Conservation (phyloP, 2,113 vertebrate genomes). For the Meles meles region DNA sequence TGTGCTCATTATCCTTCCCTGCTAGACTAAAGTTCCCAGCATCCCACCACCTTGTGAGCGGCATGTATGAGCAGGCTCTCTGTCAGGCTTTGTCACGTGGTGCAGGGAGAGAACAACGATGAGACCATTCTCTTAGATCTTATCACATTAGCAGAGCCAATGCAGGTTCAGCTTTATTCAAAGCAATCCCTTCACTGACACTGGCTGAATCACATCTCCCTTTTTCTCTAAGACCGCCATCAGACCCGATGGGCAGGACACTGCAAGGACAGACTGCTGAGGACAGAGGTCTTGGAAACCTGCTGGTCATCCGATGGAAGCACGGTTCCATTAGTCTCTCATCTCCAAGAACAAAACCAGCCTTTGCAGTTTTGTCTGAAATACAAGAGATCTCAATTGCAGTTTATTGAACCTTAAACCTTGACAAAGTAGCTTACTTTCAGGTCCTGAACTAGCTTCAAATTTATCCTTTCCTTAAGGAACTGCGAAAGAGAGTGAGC, state of each 20-base stretch:
- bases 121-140: no score
- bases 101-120: neutral
- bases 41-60: neutral
- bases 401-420: slow-evolving; percentile 57
- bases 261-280: no score
- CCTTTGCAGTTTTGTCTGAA: slow-evolving; percentile 39
- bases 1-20: neutral
- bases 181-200: no score
- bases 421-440: slow-evolving; percentile 51
- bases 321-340: no score
- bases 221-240: no score
- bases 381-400: neutral
- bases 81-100: neutral
- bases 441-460: slow-evolving; percentile 11
- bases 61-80: neutral
- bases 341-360: no score
- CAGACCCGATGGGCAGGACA: no score
- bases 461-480: slow-evolving; percentile 45
- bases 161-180: no score
- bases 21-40: neutral
- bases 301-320: no score
- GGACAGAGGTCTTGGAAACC: no score
- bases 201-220: no score
- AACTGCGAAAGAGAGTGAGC: neutral
- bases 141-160: no score